Evolutionary conservation across 1,140 invertebrate genomes (phyloP), one percentile per base, ranked within the genome.

Genomic region (Anoplolepis gracilipes): DNA sequence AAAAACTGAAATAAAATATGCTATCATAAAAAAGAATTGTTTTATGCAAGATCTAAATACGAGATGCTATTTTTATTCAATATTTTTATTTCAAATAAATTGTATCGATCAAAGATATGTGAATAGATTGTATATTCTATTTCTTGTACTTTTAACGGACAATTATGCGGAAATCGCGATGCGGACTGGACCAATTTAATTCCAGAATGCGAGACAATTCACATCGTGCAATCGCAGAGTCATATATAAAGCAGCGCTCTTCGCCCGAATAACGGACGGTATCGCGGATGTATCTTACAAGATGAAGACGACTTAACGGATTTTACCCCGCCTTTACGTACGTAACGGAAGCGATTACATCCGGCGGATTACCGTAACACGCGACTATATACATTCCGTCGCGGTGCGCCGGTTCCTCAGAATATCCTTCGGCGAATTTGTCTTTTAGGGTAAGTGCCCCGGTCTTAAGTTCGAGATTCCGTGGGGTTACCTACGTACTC

Each of bases 381-480:
- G 55, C 42, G 73, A 64, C 62, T 85, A 82, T 85, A 82, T 13
- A n/a, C 55, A 16, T 22, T 16, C 42, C 33, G 10, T 25, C 46
- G 64, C 59, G 16, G 46, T 42, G 42, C 28, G 33, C 16, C 5
- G 25, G 69, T 79, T 64, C 79, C 88, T 70, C 7, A 33, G 76
- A 73, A 77, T 76, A 61, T 84, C 67, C 36, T 49, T 22, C 36
- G 19, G 49, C 79, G 84, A 90, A 90, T 90, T 89, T 90, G 88
- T 90, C 88, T 87, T 77, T 90, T 22, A 67, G 62, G 75, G 73
- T 89, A 87, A 87, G 67, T 87, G 73, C 39, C 46, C 0, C 30
- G 39, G 85, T 84, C 85, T 90, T 87, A 89, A 84, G 78, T 46
- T 62, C 36, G 85, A 79, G 85, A 84, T 75, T 79, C 36, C 67